phyloP scores from a whole-genome alignment of 2,888 invertebrate genomes.

The Patella pellucida region DNA sequence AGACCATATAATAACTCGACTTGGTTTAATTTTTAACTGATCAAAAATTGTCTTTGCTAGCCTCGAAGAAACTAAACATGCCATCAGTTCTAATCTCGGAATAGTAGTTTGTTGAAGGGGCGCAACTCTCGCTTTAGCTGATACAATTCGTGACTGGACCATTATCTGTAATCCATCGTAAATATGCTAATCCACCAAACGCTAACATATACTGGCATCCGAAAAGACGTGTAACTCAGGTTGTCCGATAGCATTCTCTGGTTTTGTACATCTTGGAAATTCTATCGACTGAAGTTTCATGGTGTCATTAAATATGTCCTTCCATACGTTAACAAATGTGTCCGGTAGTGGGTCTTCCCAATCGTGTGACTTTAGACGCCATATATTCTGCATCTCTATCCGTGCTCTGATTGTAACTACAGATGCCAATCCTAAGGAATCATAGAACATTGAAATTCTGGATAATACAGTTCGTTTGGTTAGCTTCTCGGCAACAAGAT shows the following conservation, averaged over 20 bases:
- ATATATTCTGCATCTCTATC: slow-evolving; percentile 23
- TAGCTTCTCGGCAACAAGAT: background rate
- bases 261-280: slow-evolving; percentile 20
- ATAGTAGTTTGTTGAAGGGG: slow-evolving; percentile 19
- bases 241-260: slow-evolving; percentile 6
- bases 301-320: background rate
- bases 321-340: background rate
- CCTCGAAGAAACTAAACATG: slow-evolving; percentile 15
- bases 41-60: slow-evolving; percentile 16
- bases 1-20: slow-evolving; percentile 11
- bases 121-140: slow-evolving; percentile 21
- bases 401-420: slow-evolving; percentile 20
- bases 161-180: background rate
- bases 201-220: slow-evolving; percentile 22
- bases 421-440: slow-evolving; percentile 20
- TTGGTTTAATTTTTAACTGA: background rate
- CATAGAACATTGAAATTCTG: slow-evolving; percentile 22
- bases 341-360: slow-evolving; percentile 14
- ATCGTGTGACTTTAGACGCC: slow-evolving; percentile 6
- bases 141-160: background rate
- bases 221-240: slow-evolving; percentile 22
- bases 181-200: slow-evolving; percentile 13
- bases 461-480: slow-evolving; percentile 22
- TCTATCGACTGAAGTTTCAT: background rate
- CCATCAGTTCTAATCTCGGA: slow-evolving; percentile 19